These are phyloP conservation scores for Chascanopsetta lugubris DNA, from an alignment of 2,113 vertebrate species.

Conservation along the genomic window DNA sequence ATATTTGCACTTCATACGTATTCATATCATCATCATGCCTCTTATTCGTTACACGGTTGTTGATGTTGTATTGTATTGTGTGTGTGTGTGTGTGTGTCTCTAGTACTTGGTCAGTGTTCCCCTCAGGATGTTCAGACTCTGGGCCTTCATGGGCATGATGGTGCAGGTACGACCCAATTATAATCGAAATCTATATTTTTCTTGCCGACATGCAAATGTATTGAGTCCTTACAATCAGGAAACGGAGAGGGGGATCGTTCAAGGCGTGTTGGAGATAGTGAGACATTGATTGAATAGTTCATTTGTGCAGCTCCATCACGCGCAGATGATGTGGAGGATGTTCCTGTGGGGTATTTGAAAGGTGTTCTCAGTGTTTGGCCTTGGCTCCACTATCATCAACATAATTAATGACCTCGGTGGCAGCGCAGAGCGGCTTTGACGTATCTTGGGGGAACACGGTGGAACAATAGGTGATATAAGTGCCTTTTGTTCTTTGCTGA, in stretches of 20 bases:
- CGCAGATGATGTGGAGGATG: background rate
- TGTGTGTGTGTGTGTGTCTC: constrained; percentile 7
- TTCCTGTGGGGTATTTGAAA: constrained; percentile 5
- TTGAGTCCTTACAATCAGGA: too few relatives aligned
- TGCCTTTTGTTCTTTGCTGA: constrained; percentile 21
- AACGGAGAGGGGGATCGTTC: too few relatives aligned
- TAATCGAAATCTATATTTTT: too few relatives aligned
- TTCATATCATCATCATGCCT: too few relatives aligned
- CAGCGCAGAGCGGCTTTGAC: constrained; percentile 6
- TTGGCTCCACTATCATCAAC: constrained; percentile 24
- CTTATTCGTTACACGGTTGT: background rate
- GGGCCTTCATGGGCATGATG: constrained; percentile 95
- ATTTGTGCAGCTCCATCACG: background rate
- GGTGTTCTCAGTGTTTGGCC: constrained; percentile 15
- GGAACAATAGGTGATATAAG: constrained; percentile 7
- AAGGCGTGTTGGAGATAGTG: background rate
- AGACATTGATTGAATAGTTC: background rate
- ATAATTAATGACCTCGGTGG: constrained; percentile 22
- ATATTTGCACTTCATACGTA: too few relatives aligned
- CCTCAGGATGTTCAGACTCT: constrained; percentile 93
- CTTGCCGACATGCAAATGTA: too few relatives aligned
- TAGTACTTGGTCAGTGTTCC: constrained; percentile 93
- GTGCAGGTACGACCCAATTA: constrained; percentile 85
- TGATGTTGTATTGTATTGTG: background rate
- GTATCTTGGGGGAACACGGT: background rate